phyloP scores from a whole-genome alignment of 1,140 invertebrate species.

The Brachionus paranguensis region DNA sequence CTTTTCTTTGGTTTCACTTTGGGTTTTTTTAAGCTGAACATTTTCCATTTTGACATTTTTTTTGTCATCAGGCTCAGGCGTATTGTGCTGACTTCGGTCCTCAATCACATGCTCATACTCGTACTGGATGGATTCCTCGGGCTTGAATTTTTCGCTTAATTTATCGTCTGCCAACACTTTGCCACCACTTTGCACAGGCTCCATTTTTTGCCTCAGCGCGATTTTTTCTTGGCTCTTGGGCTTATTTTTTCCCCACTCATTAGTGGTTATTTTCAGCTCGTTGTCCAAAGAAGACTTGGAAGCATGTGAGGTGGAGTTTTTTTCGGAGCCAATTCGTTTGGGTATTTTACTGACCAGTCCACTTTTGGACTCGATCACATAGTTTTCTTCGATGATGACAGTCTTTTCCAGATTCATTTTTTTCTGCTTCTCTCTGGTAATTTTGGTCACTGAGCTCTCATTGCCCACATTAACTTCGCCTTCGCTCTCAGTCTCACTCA shows the following conservation, averaged over 20 bases:
- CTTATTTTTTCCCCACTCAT: background rate
- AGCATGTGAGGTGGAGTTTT: background rate
- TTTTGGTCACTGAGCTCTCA: background rate
- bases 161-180: background rate
- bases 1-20: constrained; percentile 18
- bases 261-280: background rate
- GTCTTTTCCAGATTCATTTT: constrained; percentile 9
- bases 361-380: background rate
- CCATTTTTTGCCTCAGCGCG: background rate
- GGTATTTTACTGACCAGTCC: background rate
- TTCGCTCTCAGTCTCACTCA: background rate
- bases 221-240: background rate
- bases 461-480: background rate
- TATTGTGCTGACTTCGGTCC: background rate
- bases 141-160: background rate
- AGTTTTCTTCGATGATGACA: constrained; percentile 11
- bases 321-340: background rate
- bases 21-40: background rate
- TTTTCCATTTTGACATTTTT: constrained; percentile 26
- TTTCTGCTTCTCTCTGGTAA: background rate
- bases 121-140: background rate
- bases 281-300: background rate
- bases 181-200: background rate
- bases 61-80: background rate
- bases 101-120: constrained; percentile 28